phyloP scores from a whole-genome alignment of 1,140 invertebrate genomes.

The Agraylea sexmaculata region DNA sequence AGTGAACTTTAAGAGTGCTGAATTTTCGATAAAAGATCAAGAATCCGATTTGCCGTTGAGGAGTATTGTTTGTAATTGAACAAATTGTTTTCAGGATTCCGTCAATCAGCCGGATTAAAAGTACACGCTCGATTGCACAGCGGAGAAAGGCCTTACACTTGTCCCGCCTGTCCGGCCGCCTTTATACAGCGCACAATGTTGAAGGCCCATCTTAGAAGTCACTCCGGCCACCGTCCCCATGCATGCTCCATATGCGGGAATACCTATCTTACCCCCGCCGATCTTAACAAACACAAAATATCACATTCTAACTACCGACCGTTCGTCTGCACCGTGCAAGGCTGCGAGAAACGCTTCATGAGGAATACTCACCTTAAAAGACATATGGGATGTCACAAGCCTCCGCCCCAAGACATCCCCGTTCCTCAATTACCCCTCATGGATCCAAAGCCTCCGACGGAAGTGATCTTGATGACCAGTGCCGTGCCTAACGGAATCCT shows the following conservation, averaged over 20 bases:
- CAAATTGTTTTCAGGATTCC: constrained; percentile 17
- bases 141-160: constrained; percentile 14
- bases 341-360: constrained; percentile 13
- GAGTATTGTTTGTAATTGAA: no score
- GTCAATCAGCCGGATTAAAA: constrained; percentile 15
- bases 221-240: constrained; percentile 25
- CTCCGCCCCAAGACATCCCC: no score
- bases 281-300: constrained; percentile 38
- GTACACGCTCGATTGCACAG: constrained; percentile 18
- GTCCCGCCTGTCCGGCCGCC: constrained; percentile 16
- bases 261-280: constrained; percentile 29
- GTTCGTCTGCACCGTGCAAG: constrained; percentile 40
- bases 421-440: no score
- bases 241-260: constrained; percentile 23
- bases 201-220: constrained; percentile 22
- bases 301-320: constrained; percentile 42
- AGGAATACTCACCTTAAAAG: constrained; percentile 17
- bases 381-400: no score
- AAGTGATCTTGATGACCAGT: no score
- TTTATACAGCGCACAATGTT: constrained; percentile 11
- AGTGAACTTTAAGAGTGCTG: neutral
- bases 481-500: no score
- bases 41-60: neutral
- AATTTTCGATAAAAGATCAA: neutral
- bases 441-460: no score